Evolutionary conservation across 2,113 vertebrate species (phyloP), one percentile per base, ranked within the genome.

Genomic region (Amblyornis subalaris): DNA sequence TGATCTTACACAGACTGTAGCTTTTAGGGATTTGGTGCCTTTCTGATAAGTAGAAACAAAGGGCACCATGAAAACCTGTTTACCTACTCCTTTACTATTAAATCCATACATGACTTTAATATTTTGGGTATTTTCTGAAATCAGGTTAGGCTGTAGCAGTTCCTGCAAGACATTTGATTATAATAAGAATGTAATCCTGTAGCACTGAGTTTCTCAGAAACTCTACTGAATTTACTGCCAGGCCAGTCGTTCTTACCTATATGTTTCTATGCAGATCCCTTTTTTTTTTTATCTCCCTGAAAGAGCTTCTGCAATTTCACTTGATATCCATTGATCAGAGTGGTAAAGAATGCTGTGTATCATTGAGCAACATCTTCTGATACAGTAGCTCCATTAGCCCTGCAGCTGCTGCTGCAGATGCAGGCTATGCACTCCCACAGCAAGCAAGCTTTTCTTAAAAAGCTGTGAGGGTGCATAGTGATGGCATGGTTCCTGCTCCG

Each of bases 361-460:
- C 67, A n/a, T 7, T 71, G 35, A 71, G 31, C 28, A 86, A 44
- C 51, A n/a, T 3, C n/a, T 81, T 65, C 35, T 44, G 26, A 33
- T 53, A 44, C 8, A 45, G 10, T 40, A 61, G 70, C 3, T 55
- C 35, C 38, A 55, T 50, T 35, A 83, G 18, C 62, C 58, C 47
- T 73, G 38, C 29, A 79, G 80, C 70, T 85, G 51, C 51, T 50
- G 38, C 33, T 28, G 38, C 62, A 69, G 50, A 48, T 20, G 28
- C 54, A 36, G 23, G 0, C 0, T 42, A 5, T 1, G 1, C n/a
- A 29, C 21, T 47, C 21, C 62, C 18, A 25, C 22, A 58, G 9
- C 24, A 66, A 33, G 6, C 10, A 58, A 74, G 2, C 9, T 14
- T 77, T 58, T 60, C 35, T 58, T 38, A n/a, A 80, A 89, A 54